phyloP scores from a whole-genome alignment of 1,140 invertebrate species.

The Plodia interpunctella region DNA sequence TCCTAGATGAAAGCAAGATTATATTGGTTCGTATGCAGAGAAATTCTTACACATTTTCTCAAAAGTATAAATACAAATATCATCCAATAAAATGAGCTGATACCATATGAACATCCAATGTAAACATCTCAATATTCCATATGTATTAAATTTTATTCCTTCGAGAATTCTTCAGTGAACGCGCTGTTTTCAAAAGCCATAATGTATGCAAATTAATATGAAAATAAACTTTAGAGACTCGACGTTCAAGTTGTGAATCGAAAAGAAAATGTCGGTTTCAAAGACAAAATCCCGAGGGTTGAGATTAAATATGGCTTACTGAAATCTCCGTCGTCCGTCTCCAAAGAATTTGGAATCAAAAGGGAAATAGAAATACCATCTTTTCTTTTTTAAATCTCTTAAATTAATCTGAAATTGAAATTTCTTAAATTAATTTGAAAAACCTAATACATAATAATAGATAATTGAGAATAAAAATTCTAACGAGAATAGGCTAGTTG shows the following conservation, averaged over 20 bases:
- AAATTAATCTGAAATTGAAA: too few relatives aligned
- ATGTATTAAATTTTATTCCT: background rate
- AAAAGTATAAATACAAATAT: background rate
- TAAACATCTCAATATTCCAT: background rate
- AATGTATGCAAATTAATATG: slow-evolving; percentile 2
- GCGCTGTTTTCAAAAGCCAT: background rate
- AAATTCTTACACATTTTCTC: too few relatives aligned
- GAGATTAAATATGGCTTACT: slow-evolving; percentile 12
- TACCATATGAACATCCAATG: too few relatives aligned
- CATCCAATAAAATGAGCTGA: too few relatives aligned
- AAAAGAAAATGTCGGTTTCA: slow-evolving; percentile 8
- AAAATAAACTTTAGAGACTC: background rate
- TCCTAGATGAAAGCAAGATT: too few relatives aligned
- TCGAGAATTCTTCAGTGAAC: background rate
- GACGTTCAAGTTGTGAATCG: slow-evolving; percentile 2
- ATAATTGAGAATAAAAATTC: too few relatives aligned
- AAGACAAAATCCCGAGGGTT: slow-evolving; percentile 8
- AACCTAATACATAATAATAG: too few relatives aligned
- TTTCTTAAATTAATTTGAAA: too few relatives aligned
- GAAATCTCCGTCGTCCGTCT: slow-evolving; percentile 9
- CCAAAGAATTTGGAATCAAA: too few relatives aligned
- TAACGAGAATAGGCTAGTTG: too few relatives aligned
- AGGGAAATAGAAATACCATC: too few relatives aligned
- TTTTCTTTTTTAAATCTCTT: too few relatives aligned
- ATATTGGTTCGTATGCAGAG: background rate